A percentile compares a stretch with the other conserved stretches of the same genome.
Evolutionary conservation across 1,140 invertebrate genomes (phyloP).

Genomic region (Lasaia peninsularis): DNA sequence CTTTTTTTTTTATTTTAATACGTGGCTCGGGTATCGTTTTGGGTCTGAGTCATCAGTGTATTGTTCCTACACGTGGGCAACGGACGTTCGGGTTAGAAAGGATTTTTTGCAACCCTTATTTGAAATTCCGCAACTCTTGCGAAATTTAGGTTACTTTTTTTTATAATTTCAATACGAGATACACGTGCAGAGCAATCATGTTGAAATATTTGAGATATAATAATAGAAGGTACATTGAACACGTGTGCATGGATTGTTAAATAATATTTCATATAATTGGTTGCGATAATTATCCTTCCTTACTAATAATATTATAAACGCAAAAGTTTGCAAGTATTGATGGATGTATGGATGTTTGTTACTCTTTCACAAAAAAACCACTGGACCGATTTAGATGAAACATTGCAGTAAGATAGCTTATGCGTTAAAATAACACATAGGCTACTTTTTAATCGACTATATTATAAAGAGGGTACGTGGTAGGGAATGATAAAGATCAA

Average conservation of each 20-base stretch:
- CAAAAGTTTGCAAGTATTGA: background rate
- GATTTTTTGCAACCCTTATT: constrained; percentile 74
- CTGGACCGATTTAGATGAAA: too few relatives aligned
- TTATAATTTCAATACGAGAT: constrained; percentile 34
- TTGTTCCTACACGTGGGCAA: constrained; percentile 70
- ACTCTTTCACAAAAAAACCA: too few relatives aligned
- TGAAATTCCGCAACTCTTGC: constrained; percentile 74
- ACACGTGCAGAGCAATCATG: constrained; percentile 11
- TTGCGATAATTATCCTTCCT: background rate
- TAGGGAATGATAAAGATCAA: too few relatives aligned
- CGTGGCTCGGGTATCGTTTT: constrained; percentile 50
- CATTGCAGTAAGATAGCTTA: too few relatives aligned
- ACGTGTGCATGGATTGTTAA: constrained; percentile 26
- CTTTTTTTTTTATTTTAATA: constrained; percentile 70
- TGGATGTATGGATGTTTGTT: background rate
- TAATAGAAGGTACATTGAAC: constrained; percentile 20
- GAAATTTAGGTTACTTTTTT: constrained; percentile 70
- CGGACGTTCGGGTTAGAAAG: constrained; percentile 70
- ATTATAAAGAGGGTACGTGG: too few relatives aligned
- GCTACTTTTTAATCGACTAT: too few relatives aligned
- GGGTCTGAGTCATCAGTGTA: constrained; percentile 64
- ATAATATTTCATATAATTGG: background rate
- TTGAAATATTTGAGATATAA: constrained; percentile 29
- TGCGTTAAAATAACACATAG: too few relatives aligned
- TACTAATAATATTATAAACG: background rate